These are phyloP conservation scores for Zaprionus nigranus DNA, from an alignment of 1,140 invertebrate genomes.

Conservation along the genomic window DNA sequence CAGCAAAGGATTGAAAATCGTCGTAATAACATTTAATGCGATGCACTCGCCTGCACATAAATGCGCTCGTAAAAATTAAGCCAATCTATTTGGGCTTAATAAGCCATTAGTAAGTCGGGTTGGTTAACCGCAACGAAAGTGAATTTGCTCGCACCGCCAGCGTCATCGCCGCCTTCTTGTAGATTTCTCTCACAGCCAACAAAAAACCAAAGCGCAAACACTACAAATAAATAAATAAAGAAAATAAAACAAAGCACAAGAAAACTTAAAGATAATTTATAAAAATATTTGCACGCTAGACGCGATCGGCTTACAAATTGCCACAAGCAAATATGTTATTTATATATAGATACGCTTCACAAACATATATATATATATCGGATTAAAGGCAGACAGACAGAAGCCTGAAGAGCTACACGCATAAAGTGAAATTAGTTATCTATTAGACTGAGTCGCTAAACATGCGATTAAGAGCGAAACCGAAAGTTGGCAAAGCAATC, in stretches of 20 bases:
- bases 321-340: conserved; percentile 22
- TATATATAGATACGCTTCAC: conserved; percentile 3
- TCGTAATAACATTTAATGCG: conserved; percentile 61
- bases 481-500: conserved; percentile 56
- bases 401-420: conserved; percentile 45
- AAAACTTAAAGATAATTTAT: conserved; percentile 52
- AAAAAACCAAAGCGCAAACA: conserved; percentile 23
- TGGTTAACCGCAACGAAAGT: conserved; percentile 81
- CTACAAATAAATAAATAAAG: conserved; percentile 45
- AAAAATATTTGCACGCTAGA: conserved; percentile 79
- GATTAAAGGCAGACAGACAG: conserved; percentile 6
- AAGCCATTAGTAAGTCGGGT: conserved; percentile 79
- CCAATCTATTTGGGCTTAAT: conserved; percentile 79
- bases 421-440: conserved; percentile 78
- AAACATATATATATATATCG: not conserved
- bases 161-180: conserved; percentile 43
- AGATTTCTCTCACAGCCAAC: conserved; percentile 65
- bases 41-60: conserved; percentile 67
- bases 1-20: conserved; percentile 25
- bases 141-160: conserved; percentile 61
- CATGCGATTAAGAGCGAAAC: conserved; percentile 56
- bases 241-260: conserved; percentile 22
- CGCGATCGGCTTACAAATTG: conserved; percentile 59
- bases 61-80: conserved; percentile 62
- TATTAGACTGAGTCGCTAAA: conserved; percentile 61